A percentile compares a stretch with the other conserved stretches of the same genome.
These are phyloP conservation scores for Caerostris darwini DNA, from an alignment of 1,140 invertebrate genomes.

Conservation along the genomic window DNA sequence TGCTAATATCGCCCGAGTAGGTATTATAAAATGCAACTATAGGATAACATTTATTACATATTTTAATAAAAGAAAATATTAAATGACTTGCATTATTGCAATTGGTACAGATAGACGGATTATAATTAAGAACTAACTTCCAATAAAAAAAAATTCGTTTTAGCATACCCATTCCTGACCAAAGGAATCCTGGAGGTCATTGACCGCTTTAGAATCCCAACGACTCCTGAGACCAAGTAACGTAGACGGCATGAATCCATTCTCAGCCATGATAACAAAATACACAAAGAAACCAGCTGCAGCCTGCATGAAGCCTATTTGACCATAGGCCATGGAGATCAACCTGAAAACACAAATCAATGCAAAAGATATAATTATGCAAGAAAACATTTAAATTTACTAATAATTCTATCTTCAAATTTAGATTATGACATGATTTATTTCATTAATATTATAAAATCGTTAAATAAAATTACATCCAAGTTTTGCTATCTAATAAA, in stretches of 20 bases:
- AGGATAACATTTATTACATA: too few relatives aligned
- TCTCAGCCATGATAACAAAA: constrained; percentile 85
- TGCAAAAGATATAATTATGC: not conserved
- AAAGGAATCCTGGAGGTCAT: constrained; percentile 85
- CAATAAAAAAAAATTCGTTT: too few relatives aligned
- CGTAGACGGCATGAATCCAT: constrained; percentile 84
- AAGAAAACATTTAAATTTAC: too few relatives aligned
- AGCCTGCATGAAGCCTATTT: constrained; percentile 84
- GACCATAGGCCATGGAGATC: constrained; percentile 87
- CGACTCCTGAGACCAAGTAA: constrained; percentile 83
- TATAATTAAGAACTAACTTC: too few relatives aligned
- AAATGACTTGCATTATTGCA: not conserved
- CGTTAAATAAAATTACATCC: not conserved
- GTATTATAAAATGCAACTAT: too few relatives aligned
- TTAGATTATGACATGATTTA: too few relatives aligned
- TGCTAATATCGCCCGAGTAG: too few relatives aligned
- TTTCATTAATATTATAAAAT: too few relatives aligned
- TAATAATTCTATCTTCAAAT: too few relatives aligned
- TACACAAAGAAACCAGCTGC: constrained; percentile 84
- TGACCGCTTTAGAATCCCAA: constrained; percentile 85
- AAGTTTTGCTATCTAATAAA: not conserved
- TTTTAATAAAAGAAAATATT: not conserved
- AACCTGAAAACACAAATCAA: constrained; percentile 85
- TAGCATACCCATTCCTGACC: constrained; percentile 84
- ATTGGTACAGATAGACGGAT: too few relatives aligned